Percentiles rank a stretch among this genome's conserved stretches.
Evolutionary conservation across 1,140 invertebrate genomes (phyloP).

Genomic region (Zophobas atratus): DNA sequence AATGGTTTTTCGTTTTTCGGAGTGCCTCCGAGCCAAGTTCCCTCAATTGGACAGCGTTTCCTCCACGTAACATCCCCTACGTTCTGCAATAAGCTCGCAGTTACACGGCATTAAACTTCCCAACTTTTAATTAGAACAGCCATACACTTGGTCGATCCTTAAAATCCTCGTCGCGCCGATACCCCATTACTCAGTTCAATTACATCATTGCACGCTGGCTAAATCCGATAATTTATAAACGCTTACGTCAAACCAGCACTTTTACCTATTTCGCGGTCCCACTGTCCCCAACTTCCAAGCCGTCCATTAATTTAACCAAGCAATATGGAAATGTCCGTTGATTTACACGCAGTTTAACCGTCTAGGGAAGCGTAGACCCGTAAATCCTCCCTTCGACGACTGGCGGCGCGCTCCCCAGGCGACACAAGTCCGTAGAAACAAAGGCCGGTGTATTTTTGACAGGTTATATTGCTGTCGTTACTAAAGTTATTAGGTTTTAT

Average conservation of each 20-base stretch:
- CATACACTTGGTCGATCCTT: constrained; percentile 3
- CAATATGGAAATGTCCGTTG: constrained; percentile 21
- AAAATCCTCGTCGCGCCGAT: not conserved
- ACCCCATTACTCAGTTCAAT: constrained; percentile 3
- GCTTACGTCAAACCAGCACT: constrained; percentile 4
- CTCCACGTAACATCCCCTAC: too few relatives aligned
- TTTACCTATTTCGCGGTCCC: not conserved
- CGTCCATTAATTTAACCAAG: constrained; percentile 11
- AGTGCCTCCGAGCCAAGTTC: too few relatives aligned
- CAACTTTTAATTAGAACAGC: constrained; percentile 24
- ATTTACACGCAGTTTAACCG: constrained; percentile 37
- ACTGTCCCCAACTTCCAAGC: not conserved
- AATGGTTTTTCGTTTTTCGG: too few relatives aligned
- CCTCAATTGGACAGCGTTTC: too few relatives aligned
- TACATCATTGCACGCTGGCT: not conserved
- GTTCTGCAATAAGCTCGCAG: not conserved
- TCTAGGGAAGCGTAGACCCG: constrained; percentile 19
- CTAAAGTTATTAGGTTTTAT: too few relatives aligned
- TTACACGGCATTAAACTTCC: constrained; percentile 21
- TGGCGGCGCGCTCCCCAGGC: not conserved
- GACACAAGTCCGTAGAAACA: too few relatives aligned
- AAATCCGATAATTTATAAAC: constrained; percentile 2
- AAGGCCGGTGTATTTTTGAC: not conserved
- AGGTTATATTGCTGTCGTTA: too few relatives aligned
- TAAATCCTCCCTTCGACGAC: constrained; percentile 11